A percentile compares a stretch with the other conserved stretches of the same genome.
These are phyloP conservation scores for Drosophila gaucha DNA, from an alignment of 2,888 invertebrate genomes.

Conservation along the genomic window DNA sequence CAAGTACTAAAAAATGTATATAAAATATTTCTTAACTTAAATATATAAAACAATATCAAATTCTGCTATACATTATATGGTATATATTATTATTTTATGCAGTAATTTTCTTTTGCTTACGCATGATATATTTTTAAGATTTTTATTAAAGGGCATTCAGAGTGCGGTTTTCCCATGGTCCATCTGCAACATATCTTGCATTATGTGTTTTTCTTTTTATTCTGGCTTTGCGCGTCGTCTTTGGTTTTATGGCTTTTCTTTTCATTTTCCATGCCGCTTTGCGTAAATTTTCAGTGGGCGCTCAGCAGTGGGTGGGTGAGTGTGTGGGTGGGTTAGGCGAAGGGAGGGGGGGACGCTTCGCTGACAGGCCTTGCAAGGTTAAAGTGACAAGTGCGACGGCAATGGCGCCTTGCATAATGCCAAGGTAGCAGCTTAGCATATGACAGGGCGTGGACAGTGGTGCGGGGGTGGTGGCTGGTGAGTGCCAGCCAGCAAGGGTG, in stretches of 20 bases:
- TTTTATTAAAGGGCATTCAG: slow-evolving; percentile 10
- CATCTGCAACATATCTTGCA: slow-evolving; percentile 20
- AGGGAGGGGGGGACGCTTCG: slow-evolving; percentile 16
- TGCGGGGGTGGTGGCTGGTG: not conserved
- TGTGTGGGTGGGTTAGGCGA: not conserved
- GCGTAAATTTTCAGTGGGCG: slow-evolving; percentile 73
- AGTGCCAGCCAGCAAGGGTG: slow-evolving; percentile 22
- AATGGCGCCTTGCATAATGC: slow-evolving; percentile 75
- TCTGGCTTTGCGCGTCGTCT: slow-evolving; percentile 72
- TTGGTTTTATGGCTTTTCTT: slow-evolving; percentile 80
- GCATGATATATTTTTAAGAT: too few species aligned
- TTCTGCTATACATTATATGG: too few species aligned
- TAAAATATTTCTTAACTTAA: too few species aligned
- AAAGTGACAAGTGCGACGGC: slow-evolving; percentile 79
- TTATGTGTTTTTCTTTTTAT: slow-evolving; percentile 37
- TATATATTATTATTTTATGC: too few species aligned
- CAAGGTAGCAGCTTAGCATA: slow-evolving; percentile 57
- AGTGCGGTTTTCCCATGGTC: not conserved
- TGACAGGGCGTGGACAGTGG: slow-evolving; percentile 2
- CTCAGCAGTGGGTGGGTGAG: slow-evolving; percentile 9
- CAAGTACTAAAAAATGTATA: too few species aligned
- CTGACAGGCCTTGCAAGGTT: slow-evolving; percentile 80
- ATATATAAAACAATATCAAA: too few species aligned
- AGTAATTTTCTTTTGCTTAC: too few species aligned
- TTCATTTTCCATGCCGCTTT: slow-evolving; percentile 76